Evolutionary conservation across 2,797 vertebrate species (phyloP), one percentile per base, ranked within the genome.

Genomic region (Lophotriccus pileatus): DNA sequence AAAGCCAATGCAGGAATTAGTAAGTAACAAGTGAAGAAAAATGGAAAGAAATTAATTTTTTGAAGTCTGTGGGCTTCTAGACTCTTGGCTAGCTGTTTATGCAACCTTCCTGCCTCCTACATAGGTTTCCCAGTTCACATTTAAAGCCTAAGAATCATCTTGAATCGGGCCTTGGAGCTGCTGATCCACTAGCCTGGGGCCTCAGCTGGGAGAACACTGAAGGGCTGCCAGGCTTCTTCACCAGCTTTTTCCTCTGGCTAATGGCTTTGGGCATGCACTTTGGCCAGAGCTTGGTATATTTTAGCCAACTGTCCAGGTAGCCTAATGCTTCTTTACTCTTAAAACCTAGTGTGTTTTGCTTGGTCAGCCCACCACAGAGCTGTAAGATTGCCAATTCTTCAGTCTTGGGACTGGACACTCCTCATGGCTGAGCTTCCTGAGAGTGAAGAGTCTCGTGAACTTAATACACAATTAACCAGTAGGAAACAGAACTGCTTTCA

Each of bases 381-480:
- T 73, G 3, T 66, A 41, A 53, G 15, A 18, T 62, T 64, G 14
- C n/a, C 27, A 55, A 0, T 77, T 14, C 32, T 84, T 34, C 28
- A 52, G 23, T 25, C 36, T 43, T 67, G 36, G 37, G 11, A 49
- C 8, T 68, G n/a, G 49, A 16, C 14, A 20, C 8, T 72, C 3
- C 4, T 67, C 15, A 36, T 64, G 49, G n/a, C 24, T 68, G 18
- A 56, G 25, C 32, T 63, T 81, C 17, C 32, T 52, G 27, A 15
- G 32, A 34, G 25, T 49, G 39, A 68, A 58, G n/a, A 43, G 30
- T 82, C 55, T 50, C 15, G 6, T 78, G 27, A 66, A 37, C 25
- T 80, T 66, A 87, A 20, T 0, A 7, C 27, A 28, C 1, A 2
- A 2, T 58, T 84, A 36, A 64, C 37, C 0, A 0, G 30, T 56